Base-by-base conservation (phyloP, 2,888 invertebrate species). In the Andrena trimmerana region DNA sequence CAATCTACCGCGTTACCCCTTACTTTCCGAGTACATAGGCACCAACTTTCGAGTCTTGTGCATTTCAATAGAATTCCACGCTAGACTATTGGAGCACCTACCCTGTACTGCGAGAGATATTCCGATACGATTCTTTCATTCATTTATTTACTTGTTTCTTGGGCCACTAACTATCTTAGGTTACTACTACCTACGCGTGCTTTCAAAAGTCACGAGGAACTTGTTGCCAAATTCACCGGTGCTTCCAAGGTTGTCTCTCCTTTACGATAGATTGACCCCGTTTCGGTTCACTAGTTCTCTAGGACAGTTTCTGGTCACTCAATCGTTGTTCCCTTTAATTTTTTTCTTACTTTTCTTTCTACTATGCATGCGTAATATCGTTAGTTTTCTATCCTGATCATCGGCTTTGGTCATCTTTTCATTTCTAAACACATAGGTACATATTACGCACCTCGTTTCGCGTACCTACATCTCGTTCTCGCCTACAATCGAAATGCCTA, bases 121-220 rank as follows among this genome's bases (percentile, higher is more conserved):
- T 83, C 66, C 48, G 60, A 74, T 88, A 84, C 62, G 75, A 81
- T 70, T 88, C 83, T 42, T 80, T 70, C 65, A 13, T 63, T 79
- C 65, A 29, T 73, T 59, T 20, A 20, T 62, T 71, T 86, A 81
- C 80, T 84, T 79, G 63, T 78, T 78, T 82, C 76, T 85, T 89
- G 88, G 92, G 91, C 92, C 92, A 92, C 89, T 91, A 92, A 93
- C 93, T 93, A 83, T 93, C 92, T 92, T 92, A 92, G 93, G 91
- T 88, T 83, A 89, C 29, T 16, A 20, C 33, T 16, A 16, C 24
- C 2, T 52, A 16, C 13, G 27, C 63, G 27, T 16, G 33, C 50
- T 3, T 20, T 48, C 29, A 31, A 67, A 13, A 27, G 13, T 50
- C 13, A 10, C 27, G 59, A 16, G n/a, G 50, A 20, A 62, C 24